Evolutionary conservation across 1,140 invertebrate genomes (phyloP), one percentile per base, ranked within the genome.

Genomic region (Lordiphosa mommai): DNA sequence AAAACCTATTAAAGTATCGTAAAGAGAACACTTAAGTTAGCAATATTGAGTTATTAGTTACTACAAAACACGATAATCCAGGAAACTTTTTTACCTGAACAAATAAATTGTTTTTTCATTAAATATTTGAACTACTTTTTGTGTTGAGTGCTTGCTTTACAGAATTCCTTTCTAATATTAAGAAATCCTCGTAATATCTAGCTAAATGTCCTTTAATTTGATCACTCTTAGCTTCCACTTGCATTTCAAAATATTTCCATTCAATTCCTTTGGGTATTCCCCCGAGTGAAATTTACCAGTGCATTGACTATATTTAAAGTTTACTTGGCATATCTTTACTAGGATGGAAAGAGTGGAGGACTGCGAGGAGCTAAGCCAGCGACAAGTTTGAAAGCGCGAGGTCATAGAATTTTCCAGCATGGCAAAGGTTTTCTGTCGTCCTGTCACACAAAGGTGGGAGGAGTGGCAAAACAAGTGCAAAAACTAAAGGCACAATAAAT

Each of bases 401-500:
- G 76, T 76, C 76, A 82, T 50, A 70, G 41, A 80, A 80, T 80
- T 79, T 49, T 72, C 48, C 70, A 63, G 65, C 59, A 23, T 23
- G 20, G 20, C 20, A 23, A 23, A 68, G 55, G 55, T 68, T 67
- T 68, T 67, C 10, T 23, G 5, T 23, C 2, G 49, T 44, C 34
- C 49, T 41, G 59, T 34, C 43, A 17, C 23, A 27, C 17, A 13
- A 27, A 6, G 2, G 23, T 10, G 2, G 4, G 16, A 6, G 23
- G 27, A 37, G 43, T 53, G 58, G 60, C 65, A 58, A 47, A 74
- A 70, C 67, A 84, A 76, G 76, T 84, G 76, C 71, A 76, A 60
- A 48, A 70, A 70, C 71, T 80, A 57, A 80, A 72, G 76, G 67
- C 76, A 82, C 59, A 70, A 60, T 70, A 77, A 65, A 74, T 71